These are phyloP conservation scores for Lycocorax pyrrhopterus DNA, from an alignment of 2,113 vertebrate genomes.

Conservation along the genomic window DNA sequence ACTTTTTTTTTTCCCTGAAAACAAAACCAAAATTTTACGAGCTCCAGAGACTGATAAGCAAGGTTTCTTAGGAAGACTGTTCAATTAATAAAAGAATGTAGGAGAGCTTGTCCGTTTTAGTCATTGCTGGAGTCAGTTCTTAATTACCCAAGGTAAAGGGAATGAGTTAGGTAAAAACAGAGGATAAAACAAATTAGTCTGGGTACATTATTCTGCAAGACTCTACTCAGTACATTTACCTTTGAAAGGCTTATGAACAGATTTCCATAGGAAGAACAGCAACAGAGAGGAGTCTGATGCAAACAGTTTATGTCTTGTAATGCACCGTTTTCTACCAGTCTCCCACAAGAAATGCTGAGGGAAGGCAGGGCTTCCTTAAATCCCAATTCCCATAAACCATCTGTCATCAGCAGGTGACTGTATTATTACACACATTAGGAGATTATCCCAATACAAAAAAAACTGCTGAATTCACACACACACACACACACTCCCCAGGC, in stretches of 20 bases:
- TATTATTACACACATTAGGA: background rate
- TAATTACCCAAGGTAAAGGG: constrained; percentile 31
- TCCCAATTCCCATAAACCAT: background rate
- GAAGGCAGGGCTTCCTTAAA: constrained; percentile 10
- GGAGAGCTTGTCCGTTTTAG: constrained; percentile 20
- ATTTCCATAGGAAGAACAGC: background rate
- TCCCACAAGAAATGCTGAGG: constrained; percentile 25
- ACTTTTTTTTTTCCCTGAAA: background rate
- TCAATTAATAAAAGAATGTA: constrained; percentile 44
- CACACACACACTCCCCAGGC: background rate
- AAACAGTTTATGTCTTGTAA: background rate
- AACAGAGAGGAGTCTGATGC: background rate
- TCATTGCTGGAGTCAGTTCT: constrained; percentile 28
- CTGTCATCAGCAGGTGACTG: background rate
- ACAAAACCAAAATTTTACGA: background rate
- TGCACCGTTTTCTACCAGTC: background rate
- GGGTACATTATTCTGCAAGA: constrained; percentile 19
- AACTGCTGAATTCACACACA: background rate
- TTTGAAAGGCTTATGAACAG: constrained; percentile 4
- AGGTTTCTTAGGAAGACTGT: constrained; percentile 13
- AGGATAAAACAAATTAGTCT: constrained; percentile 46
- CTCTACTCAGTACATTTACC: background rate
- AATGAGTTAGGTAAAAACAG: constrained; percentile 39
- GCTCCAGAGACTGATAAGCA: constrained; percentile 26
- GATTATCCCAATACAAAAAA: constrained; percentile 16